These are phyloP conservation scores for Thalassarche chlororhynchos DNA, from an alignment of 2,113 vertebrate species.

Conservation along the genomic window DNA sequence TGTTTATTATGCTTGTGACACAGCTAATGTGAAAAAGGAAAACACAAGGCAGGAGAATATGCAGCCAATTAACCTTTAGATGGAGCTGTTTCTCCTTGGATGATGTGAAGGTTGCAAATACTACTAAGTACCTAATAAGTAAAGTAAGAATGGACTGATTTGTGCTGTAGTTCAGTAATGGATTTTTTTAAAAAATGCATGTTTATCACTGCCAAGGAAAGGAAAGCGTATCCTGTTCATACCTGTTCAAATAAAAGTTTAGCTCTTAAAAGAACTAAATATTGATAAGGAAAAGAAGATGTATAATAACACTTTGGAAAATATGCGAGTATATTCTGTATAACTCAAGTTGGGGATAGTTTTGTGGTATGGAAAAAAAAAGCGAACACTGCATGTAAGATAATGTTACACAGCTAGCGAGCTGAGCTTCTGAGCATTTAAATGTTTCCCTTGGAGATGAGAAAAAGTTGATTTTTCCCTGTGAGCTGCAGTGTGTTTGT, in stretches of 20 bases:
- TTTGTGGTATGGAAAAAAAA: neutral
- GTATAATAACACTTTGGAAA: neutral
- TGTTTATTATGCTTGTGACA: neutral
- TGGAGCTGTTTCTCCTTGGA: conserved; percentile 73
- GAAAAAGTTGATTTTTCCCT: neutral
- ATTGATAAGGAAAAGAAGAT: neutral
- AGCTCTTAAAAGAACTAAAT: neutral
- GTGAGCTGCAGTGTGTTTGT: neutral
- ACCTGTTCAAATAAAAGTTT: neutral
- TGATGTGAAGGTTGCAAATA: neutral
- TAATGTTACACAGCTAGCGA: neutral
- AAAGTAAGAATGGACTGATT: neutral
- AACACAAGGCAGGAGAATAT: neutral
- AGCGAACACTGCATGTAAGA: neutral
- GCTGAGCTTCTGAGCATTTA: neutral
- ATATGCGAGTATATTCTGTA: neutral
- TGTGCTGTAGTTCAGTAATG: neutral
- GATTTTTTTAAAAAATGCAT: neutral
- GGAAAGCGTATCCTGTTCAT: neutral
- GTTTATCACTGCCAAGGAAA: neutral
- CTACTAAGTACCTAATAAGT: neutral
- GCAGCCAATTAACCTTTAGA: conserved; percentile 47
- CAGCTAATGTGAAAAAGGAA: neutral
- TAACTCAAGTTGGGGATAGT: neutral
- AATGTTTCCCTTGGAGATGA: neutral